Conservation (phyloP, 37 sponge, comb jelly and placozoan genomes). For the Geodia barretti region DNA sequence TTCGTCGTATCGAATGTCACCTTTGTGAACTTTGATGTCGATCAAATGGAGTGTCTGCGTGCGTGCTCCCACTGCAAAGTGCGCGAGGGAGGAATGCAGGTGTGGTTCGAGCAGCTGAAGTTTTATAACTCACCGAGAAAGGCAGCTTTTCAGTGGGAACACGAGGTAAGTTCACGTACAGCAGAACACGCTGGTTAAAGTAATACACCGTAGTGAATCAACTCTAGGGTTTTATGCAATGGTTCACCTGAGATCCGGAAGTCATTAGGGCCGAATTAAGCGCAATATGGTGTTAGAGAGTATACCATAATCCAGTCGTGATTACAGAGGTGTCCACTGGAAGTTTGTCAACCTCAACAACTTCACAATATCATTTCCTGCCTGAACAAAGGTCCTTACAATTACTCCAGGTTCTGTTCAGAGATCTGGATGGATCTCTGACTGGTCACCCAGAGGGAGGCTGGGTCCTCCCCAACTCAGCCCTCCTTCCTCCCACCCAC, state of each 20-base stretch:
- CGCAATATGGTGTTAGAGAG: too few species aligned
- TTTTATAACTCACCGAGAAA: constrained; percentile 72
- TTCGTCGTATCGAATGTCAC: constrained; percentile 87
- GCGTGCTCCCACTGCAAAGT: constrained; percentile 91
- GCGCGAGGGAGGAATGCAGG: constrained; percentile 86
- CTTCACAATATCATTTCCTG: too few species aligned
- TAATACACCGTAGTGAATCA: too few species aligned
- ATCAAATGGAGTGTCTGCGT: constrained; percentile 45
- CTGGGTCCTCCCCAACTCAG: constrained; percentile 54
- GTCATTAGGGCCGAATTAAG: too few species aligned
- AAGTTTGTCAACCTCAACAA: too few species aligned
- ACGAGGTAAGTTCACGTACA: constrained; percentile 63
- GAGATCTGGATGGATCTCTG: constrained; percentile 75
- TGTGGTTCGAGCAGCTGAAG: constrained; percentile 63
- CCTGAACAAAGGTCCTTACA: too few species aligned
- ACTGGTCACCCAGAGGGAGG: constrained; percentile 51
- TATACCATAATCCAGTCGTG: too few species aligned
- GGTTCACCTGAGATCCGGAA: too few species aligned
- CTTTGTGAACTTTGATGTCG: constrained; percentile 80
- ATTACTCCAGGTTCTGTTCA: constrained; percentile 39
- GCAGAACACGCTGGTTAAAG: too few species aligned
- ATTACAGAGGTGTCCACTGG: too few species aligned
- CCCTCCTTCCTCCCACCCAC: constrained; percentile 55
- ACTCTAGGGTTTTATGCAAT: too few species aligned
- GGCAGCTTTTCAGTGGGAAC: constrained; percentile 83